A percentile compares a stretch with the other conserved stretches of the same genome.
Evolutionary conservation across 1,140 invertebrate species (phyloP).

Genomic region (Drosophila ogumai): DNA sequence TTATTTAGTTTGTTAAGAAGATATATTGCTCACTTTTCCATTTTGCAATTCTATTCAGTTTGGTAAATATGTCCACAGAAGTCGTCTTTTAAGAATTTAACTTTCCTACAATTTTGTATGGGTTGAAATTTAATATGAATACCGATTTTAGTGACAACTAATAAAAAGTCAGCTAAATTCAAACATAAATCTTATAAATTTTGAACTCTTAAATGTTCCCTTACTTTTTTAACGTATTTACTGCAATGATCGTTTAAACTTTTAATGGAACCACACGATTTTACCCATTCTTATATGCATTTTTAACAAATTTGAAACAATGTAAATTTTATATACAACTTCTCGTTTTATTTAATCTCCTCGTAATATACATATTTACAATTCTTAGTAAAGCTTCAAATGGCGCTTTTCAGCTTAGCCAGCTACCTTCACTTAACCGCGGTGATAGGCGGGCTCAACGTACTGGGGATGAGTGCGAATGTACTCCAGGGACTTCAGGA

Average conservation of each 20-base stretch:
- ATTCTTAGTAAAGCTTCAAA: conserved; percentile 14
- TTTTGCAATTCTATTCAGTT: neutral
- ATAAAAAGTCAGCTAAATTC: neutral
- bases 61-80: neutral
- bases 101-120: neutral
- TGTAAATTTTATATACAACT: neutral
- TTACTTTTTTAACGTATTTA: neutral
- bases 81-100: neutral
- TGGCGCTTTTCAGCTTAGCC: conserved; percentile 9
- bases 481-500: conserved; percentile 87
- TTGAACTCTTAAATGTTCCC: neutral
- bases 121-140: neutral
- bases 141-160: conserved; percentile 4
- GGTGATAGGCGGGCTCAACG: conserved; percentile 20
- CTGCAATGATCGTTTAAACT: neutral
- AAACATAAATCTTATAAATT: neutral
- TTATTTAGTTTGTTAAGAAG: neutral
- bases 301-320: neutral
- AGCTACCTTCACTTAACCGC: neutral
- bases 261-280: neutral
- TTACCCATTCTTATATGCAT: neutral
- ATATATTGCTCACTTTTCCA: neutral
- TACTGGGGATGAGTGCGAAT: conserved; percentile 86
- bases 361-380: conserved; percentile 27
- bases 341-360: conserved; percentile 20